These are phyloP conservation scores for Chymomyza caudatula DNA, from an alignment of 2,888 invertebrate genomes.

Conservation along the genomic window DNA sequence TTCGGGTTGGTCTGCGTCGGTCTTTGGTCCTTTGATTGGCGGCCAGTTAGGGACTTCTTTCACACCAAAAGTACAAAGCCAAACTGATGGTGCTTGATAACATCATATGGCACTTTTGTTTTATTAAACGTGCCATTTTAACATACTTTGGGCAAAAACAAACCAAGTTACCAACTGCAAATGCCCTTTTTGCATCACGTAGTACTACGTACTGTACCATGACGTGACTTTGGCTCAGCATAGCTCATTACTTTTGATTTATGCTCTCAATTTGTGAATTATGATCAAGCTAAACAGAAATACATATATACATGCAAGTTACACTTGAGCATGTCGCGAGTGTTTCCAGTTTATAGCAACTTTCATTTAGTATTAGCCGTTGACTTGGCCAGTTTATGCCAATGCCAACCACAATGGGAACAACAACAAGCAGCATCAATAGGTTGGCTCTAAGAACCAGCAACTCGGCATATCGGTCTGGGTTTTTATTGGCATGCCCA, in stretches of 20 bases:
- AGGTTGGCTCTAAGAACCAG: not conserved
- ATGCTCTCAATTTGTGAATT: constrained; percentile 50
- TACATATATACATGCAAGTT: constrained; percentile 5
- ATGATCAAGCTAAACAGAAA: constrained; percentile 19
- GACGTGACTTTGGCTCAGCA: not conserved
- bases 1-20: not conserved
- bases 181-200: constrained; percentile 60
- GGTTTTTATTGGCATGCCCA: not conserved
- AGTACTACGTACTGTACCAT: constrained; percentile 22
- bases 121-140: not conserved
- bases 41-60: not conserved
- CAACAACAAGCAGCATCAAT: constrained; percentile 15
- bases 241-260: constrained; percentile 56
- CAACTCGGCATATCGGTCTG: not conserved
- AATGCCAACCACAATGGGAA: constrained; percentile 12
- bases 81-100: not conserved
- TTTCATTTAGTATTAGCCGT: constrained; percentile 43
- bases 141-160: not conserved
- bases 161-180: not conserved
- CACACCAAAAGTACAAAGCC: not conserved
- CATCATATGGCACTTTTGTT: not conserved
- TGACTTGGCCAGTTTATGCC: constrained; percentile 58
- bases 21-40: not conserved
- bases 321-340: constrained; percentile 48
- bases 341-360: constrained; percentile 60